Conservation (phyloP, 1,140 invertebrate genomes). For the Harpegnathos saltator region DNA sequence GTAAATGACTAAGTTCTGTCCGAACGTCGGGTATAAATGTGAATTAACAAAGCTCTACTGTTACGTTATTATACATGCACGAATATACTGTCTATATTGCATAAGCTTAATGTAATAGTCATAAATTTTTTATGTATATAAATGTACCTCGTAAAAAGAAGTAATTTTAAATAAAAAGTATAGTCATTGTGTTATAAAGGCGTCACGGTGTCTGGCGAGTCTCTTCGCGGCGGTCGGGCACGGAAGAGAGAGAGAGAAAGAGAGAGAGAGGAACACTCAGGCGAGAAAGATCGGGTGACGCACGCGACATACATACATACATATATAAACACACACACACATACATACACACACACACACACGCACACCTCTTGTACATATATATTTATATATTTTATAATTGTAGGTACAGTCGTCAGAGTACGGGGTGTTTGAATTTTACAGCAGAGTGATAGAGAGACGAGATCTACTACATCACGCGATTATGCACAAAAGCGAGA, state of each 20-base stretch:
- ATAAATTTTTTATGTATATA: constrained; percentile 85
- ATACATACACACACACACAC: too few species aligned
- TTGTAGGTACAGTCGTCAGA: constrained; percentile 62
- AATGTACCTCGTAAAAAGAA: constrained; percentile 84
- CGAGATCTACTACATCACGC: constrained; percentile 37
- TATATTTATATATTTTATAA: constrained; percentile 67
- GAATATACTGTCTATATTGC: constrained; percentile 73
- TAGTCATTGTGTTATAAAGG: constrained; percentile 83
- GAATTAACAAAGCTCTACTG: constrained; percentile 65
- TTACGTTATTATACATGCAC: constrained; percentile 74
- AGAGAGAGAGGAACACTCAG: too few species aligned
- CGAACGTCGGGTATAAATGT: constrained; percentile 75
- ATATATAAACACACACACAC: too few species aligned
- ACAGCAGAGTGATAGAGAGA: constrained; percentile 40
- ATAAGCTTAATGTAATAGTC: constrained; percentile 81
- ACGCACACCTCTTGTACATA: constrained; percentile 13
- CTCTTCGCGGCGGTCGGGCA: too few species aligned
- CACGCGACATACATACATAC: too few species aligned
- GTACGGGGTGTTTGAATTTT: constrained; percentile 34
- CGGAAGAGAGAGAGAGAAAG: too few species aligned
- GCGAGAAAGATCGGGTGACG: too few species aligned
- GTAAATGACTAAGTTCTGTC: constrained; percentile 76
- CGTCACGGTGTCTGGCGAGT: not conserved
- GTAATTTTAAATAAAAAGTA: constrained; percentile 84
- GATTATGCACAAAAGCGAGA: constrained; percentile 1